Percentiles rank a stretch among this genome's conserved stretches.
Evolutionary conservation across 1,140 invertebrate genomes (phyloP).

Genomic region (Penaeus vannamei): DNA sequence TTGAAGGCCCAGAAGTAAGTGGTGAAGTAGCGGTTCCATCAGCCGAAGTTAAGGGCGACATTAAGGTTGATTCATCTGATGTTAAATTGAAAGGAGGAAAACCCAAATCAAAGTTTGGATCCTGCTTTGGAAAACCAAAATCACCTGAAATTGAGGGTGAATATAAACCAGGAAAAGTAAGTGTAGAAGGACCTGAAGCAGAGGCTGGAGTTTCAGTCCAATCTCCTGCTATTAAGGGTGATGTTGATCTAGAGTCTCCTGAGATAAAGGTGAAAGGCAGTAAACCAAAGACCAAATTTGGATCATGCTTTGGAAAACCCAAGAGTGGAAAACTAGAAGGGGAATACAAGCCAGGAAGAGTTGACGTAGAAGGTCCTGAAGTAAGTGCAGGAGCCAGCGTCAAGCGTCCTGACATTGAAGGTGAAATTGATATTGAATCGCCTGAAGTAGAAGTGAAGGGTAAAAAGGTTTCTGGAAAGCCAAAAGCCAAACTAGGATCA

Average conservation of each 20-base stretch:
- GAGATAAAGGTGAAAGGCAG: slow-evolving; percentile 43
- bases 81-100: neutral
- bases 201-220: neutral
- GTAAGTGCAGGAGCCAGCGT: neutral
- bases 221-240: neutral
- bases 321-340: slow-evolving; percentile 46
- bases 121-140: slow-evolving; percentile 22
- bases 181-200: slow-evolving; percentile 47
- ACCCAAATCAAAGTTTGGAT: slow-evolving; percentile 13
- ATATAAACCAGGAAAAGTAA: neutral
- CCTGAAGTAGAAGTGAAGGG: neutral
- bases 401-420: neutral
- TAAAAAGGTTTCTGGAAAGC: neutral
- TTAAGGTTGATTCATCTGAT: neutral
- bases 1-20: slow-evolving; percentile 18
- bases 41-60: neutral
- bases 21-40: neutral
- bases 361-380: slow-evolving; percentile 34
- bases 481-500: slow-evolving; percentile 43
- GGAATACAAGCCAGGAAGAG: slow-evolving; percentile 18
- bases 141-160: neutral
- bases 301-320: slow-evolving; percentile 61
- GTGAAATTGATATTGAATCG: neutral
- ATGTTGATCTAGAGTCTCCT: slow-evolving; percentile 28
- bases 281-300: slow-evolving; percentile 54